These are phyloP conservation scores for Festucalex cinctus DNA, from an alignment of 2,113 vertebrate species.

Conservation along the genomic window DNA sequence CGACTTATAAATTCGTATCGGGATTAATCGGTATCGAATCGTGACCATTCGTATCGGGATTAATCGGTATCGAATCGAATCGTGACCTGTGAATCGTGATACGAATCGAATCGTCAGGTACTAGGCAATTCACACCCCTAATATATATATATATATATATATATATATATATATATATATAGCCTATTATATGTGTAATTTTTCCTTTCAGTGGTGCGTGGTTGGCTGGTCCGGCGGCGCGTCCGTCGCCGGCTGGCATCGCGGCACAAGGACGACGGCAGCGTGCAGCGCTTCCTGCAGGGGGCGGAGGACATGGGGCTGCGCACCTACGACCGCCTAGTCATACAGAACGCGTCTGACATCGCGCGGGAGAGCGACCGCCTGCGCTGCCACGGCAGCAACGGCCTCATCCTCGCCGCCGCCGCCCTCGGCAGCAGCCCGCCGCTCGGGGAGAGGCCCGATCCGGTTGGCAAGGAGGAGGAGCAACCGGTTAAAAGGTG, in stretches of 20 bases:
- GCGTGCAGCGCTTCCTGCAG: constrained; percentile 83
- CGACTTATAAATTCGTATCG: too few species aligned
- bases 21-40: too few species aligned
- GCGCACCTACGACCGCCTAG: constrained; percentile 82
- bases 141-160: too few species aligned
- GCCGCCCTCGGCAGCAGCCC: constrained; percentile 46
- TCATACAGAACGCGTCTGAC: constrained; percentile 91
- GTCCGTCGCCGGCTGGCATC: constrained; percentile 69
- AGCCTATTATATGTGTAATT: not conserved
- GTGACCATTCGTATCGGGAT: too few species aligned
- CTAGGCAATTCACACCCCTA: too few species aligned
- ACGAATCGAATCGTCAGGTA: too few species aligned
- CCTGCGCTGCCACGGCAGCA: constrained; percentile 73
- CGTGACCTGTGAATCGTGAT: too few species aligned
- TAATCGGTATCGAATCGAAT: too few species aligned
- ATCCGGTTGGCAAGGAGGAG: constrained; percentile 75
- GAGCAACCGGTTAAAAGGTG: constrained; percentile 79
- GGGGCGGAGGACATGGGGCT: constrained; percentile 85
- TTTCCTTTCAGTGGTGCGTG: constrained; percentile 77
- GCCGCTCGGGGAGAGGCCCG: constrained; percentile 77
- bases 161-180: too few species aligned
- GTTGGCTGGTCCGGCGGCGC: constrained; percentile 83
- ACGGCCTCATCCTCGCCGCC: constrained; percentile 20
- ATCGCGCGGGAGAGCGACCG: constrained; percentile 88
- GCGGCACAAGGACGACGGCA: constrained; percentile 75